A percentile compares a stretch with the other conserved stretches of the same genome.
Conservation (phyloP, 2,113 vertebrate genomes). For the Pelobates fuscus region DNA sequence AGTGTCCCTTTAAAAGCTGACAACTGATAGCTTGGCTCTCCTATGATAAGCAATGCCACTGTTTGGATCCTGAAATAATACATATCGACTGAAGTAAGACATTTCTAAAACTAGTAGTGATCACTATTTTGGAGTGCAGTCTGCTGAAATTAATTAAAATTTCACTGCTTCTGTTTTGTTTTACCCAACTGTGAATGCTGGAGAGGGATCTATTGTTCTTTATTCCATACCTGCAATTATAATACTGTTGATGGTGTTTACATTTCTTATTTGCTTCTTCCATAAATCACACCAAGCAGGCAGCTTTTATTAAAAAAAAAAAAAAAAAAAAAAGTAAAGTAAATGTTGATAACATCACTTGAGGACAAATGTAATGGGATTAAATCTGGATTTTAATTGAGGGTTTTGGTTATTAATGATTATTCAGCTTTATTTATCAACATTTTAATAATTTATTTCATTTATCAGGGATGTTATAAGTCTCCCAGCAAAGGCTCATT, state of each 20-base stretch:
- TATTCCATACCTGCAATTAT: conserved; percentile 34
- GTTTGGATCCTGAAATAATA: conserved; percentile 9
- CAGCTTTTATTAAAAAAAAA: conserved; percentile 15
- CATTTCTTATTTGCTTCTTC: conserved; percentile 43
- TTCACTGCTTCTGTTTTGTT: conserved; percentile 15
- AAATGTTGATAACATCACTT: conserved; percentile 49
- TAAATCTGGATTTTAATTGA: conserved; percentile 47
- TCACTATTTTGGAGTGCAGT: conserved; percentile 12
- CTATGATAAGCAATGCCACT: background rate
- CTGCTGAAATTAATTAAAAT: conserved; percentile 23
- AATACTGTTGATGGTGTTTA: conserved; percentile 24
- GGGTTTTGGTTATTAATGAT: background rate
- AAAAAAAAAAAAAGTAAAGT: conserved; percentile 37
- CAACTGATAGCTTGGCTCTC: no score
- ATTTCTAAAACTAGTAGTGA: conserved; percentile 19
- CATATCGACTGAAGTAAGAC: background rate
- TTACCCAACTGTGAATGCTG: conserved; percentile 25
- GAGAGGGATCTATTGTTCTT: conserved; percentile 33
- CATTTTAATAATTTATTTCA: conserved; percentile 19
- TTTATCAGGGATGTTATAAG: conserved; percentile 29
- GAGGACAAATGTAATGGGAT: conserved; percentile 23
- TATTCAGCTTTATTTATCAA: conserved; percentile 36
- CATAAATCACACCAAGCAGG: conserved; percentile 36
- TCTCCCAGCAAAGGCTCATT: background rate
- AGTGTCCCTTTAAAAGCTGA: no score